Percentiles rank a stretch among this genome's conserved stretches.
Evolutionary conservation across 2,113 vertebrate genomes (phyloP).

Genomic region (Ageneiosus marmoratus): DNA sequence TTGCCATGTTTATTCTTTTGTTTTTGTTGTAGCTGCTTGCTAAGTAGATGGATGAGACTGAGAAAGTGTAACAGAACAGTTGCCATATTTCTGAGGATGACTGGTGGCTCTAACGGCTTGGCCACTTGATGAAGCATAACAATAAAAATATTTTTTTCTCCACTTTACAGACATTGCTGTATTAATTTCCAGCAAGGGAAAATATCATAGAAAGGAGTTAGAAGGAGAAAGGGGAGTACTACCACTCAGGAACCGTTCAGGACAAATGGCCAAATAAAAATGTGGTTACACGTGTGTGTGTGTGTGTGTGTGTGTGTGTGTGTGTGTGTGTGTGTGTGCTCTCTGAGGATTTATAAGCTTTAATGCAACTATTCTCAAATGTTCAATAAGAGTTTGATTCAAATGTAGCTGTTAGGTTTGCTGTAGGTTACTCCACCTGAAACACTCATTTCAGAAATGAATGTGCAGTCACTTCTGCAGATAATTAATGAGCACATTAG

Average conservation of each 20-base stretch:
- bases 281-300: not conserved
- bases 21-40: not conserved
- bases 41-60: not conserved
- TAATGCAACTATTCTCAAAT: not conserved
- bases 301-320: not conserved
- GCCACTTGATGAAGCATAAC: not conserved
- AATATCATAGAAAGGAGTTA: not conserved
- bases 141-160: not conserved
- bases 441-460: not conserved
- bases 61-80: not conserved
- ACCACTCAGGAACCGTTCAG: not conserved
- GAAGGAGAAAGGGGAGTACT: not conserved
- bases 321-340: too few species aligned
- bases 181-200: slow-evolving; percentile 2
- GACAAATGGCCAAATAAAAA: not conserved
- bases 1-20: not conserved
- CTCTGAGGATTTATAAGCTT: not conserved
- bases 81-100: slow-evolving; percentile 15
- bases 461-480: not conserved
- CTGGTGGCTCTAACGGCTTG: not conserved
- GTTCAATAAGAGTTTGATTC: not conserved
- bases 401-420: not conserved
- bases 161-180: not conserved
- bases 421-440: slow-evolving; percentile 17
- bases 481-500: not conserved